These are phyloP conservation scores for Synergus laeviventris DNA, from an alignment of 2,888 invertebrate species.

Conservation along the genomic window DNA sequence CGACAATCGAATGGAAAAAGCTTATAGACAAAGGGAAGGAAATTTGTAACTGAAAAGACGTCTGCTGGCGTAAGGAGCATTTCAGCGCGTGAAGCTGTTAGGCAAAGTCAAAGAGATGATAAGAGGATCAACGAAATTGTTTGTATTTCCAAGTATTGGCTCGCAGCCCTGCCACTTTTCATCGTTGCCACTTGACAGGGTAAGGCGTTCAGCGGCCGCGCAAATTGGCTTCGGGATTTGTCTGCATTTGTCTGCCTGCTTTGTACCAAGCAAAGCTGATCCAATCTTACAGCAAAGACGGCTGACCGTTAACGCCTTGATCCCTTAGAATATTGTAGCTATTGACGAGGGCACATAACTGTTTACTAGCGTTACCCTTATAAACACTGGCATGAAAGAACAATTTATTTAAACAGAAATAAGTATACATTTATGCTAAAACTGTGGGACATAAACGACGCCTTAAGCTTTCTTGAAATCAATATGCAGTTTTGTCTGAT, in stretches of 20 bases:
- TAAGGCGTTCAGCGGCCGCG: slow-evolving; percentile 50
- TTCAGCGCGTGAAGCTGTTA: slow-evolving; percentile 30
- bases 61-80: slow-evolving; percentile 13
- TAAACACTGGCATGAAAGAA: not conserved
- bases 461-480: slow-evolving; percentile 43
- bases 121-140: slow-evolving; percentile 41
- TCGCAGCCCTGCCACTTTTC: slow-evolving; percentile 52
- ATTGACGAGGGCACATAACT: not conserved
- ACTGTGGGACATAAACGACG: not conserved
- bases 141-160: slow-evolving; percentile 35
- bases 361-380: not conserved
- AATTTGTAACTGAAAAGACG: slow-evolving; percentile 33
- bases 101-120: slow-evolving; percentile 39
- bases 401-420: not conserved
- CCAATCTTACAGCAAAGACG: slow-evolving; percentile 72
- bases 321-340: not conserved
- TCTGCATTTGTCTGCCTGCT: slow-evolving; percentile 8
- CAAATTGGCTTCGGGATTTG: slow-evolving; percentile 57
- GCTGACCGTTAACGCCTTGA: slow-evolving; percentile 17
- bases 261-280: slow-evolving; percentile 60
- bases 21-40: slow-evolving; percentile 29
- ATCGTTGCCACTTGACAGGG: slow-evolving; percentile 56
- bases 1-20: slow-evolving; percentile 13
- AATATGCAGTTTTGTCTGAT: slow-evolving; percentile 59
- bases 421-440: not conserved